Conservation (phyloP, 2,888 invertebrate species). For the Phlogophora meticulosa region DNA sequence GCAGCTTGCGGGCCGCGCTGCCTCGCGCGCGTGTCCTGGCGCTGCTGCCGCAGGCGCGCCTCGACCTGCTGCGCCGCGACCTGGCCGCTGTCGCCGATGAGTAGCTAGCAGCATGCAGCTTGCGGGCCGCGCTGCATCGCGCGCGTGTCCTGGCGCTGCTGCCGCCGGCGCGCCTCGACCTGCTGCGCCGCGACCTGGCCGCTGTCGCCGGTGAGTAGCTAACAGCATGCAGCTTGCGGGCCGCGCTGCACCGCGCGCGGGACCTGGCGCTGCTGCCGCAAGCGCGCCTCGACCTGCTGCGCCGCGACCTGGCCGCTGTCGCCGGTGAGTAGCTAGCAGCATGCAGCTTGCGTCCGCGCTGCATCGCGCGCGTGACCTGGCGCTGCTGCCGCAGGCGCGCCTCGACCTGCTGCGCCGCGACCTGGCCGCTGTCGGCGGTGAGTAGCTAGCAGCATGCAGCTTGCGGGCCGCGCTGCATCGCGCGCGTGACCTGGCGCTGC, state of each 20-base stretch:
- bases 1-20: too few species aligned
- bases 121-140: conserved; percentile 61
- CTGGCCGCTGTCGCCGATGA: too few species aligned
- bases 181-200: too few species aligned
- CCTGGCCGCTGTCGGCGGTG: conserved; percentile 64
- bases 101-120: conserved; percentile 71
- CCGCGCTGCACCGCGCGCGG: too few species aligned
- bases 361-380: too few species aligned
- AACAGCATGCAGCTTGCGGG: conserved; percentile 71
- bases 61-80: too few species aligned
- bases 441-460: conserved; percentile 54
- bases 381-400: too few species aligned
- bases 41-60: conserved; percentile 51
- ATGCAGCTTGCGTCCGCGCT: conserved; percentile 53
- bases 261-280: too few species aligned
- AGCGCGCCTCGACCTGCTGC: too few species aligned
- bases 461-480: conserved; percentile 63
- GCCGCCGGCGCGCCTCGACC: conserved; percentile 49
- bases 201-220: conserved; percentile 53
- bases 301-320: conserved; percentile 59
- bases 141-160: conserved; percentile 59
- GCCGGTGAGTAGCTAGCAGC: conserved; percentile 62
- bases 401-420: too few species aligned
- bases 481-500: conserved; percentile 60
- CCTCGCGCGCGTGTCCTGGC: conserved; percentile 55